Percentiles rank a stretch among this genome's conserved stretches.
These are phyloP conservation scores for Ormyrus thymus DNA, from an alignment of 2,888 invertebrate genomes.

Conservation along the genomic window DNA sequence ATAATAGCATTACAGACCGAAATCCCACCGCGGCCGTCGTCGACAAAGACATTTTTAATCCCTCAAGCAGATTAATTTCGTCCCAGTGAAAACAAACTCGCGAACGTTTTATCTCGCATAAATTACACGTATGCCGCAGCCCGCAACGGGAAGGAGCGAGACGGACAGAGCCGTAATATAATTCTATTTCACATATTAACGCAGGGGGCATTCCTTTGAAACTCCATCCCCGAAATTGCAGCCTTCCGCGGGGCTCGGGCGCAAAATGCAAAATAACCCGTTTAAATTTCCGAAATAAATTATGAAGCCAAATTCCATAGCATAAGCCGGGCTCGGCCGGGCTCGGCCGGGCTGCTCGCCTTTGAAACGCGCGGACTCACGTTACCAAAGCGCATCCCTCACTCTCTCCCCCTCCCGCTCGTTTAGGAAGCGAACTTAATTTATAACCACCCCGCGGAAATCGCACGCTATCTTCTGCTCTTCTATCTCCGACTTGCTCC, in stretches of 20 bases:
- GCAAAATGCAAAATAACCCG: constrained; percentile 55
- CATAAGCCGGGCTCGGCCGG: constrained; percentile 11
- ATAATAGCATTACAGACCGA: constrained; percentile 11
- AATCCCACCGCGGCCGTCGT: background rate
- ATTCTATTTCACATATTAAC: constrained; percentile 54
- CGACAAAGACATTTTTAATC: constrained; percentile 39
- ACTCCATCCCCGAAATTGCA: constrained; percentile 51
- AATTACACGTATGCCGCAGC: constrained; percentile 32
- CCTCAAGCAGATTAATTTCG: constrained; percentile 42
- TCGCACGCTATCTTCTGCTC: constrained; percentile 21
- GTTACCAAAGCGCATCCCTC: constrained; percentile 52
- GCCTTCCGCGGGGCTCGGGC: background rate
- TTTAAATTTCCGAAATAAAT: constrained; percentile 55
- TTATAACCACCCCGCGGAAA: constrained; percentile 48
- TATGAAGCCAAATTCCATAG: constrained; percentile 40
- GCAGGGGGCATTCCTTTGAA: constrained; percentile 49
- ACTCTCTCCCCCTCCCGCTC: background rate
- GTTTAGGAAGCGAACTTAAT: constrained; percentile 55
- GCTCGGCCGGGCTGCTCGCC: constrained; percentile 9
- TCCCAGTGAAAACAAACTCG: constrained; percentile 39
- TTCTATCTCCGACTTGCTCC: background rate
- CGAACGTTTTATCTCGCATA: constrained; percentile 41
- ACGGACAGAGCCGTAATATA: constrained; percentile 43
- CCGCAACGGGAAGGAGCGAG: background rate
- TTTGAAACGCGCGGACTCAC: constrained; percentile 42